Evolutionary conservation across 2,888 invertebrate species (phyloP), one percentile per base, ranked within the genome.

Genomic region (Matsumyia berberina): DNA sequence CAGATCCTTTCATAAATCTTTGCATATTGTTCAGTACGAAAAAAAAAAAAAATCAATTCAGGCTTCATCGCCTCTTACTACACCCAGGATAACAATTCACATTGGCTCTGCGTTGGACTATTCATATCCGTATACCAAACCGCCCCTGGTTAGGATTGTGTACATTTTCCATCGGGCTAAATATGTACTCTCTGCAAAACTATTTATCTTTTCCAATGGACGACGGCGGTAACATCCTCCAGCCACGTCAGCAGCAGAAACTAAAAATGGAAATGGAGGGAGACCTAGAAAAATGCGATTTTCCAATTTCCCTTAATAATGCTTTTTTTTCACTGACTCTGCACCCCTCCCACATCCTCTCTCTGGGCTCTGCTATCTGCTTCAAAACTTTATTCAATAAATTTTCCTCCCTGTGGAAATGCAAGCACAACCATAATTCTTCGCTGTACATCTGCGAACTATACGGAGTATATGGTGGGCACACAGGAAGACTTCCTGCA

Each of bases 331-430:
- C 8, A 8, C 39, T 64, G 11, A 37, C 37, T 46, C 15, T 31
- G 17, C 31, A 6, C 37, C 44, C 5, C 15, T 8, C 17, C 31
- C 39, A 11, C 51, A 11, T 9, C 44, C 12, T 11, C 67, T 12
- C 11, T 19, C 24, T 17, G 2, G 29, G 35, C 33, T 42, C 19
- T 31, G 15, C 55, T 66, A 35, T 55, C 78, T 55, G 79, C 69
- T 58, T 67, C 51, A 85, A 80, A 85, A 85, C 74, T 85, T 80
- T 80, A 80, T 80, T 80, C 85, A 76, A 85, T 85, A 85, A 85
- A 80, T 85, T 85, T 49, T 57, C 66, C 74, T 66, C 70, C 69
- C 53, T 35, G 69, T 70, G 66, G 70, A 85, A 80, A 85, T 80
- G 70, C 85, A 85, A 85, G 76, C 66, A 76, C 46, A 70, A 76